Evolutionary conservation across 2,888 invertebrate genomes (phyloP).

Genomic region (Notodonta dromedarius): DNA sequence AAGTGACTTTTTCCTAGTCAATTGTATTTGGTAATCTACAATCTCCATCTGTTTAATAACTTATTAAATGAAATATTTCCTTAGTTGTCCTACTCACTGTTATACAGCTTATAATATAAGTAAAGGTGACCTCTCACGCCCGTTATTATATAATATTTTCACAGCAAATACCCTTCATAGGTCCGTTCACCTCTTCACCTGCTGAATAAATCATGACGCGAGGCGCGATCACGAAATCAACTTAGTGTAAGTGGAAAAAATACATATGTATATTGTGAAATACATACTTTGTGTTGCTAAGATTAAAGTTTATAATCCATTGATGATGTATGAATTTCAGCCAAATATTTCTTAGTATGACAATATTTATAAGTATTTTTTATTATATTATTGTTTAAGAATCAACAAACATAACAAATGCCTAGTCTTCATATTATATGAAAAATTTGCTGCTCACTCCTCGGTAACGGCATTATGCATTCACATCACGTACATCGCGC

Average conservation of each 20-base stretch:
- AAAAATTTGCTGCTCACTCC: conserved; percentile 46
- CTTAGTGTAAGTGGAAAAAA: conserved; percentile 18
- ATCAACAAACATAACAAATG: background rate
- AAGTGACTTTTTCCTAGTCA: too few relatives aligned
- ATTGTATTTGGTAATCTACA: too few relatives aligned
- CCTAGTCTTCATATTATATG: conserved; percentile 18
- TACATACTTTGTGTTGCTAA: conserved; percentile 6
- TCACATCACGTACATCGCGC: conserved; percentile 47
- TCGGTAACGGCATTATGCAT: conserved; percentile 33
- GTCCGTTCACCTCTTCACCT: conserved; percentile 35
- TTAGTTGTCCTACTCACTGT: background rate
- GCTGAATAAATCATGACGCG: conserved; percentile 37
- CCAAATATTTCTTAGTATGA: too few relatives aligned
- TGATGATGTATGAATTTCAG: conserved; percentile 4
- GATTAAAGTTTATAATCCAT: conserved; percentile 18
- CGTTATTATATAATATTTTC: conserved; percentile 12
- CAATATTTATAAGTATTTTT: too few relatives aligned
- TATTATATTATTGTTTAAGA: too few relatives aligned
- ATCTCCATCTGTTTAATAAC: background rate
- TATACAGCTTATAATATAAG: too few relatives aligned
- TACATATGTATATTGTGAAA: conserved; percentile 8
- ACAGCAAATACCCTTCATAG: conserved; percentile 21
- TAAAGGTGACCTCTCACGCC: background rate
- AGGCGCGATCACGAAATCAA: conserved; percentile 30
- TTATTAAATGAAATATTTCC: too few relatives aligned